A percentile compares a stretch with the other conserved stretches of the same genome.
Evolutionary conservation across 2,113 vertebrate genomes (phyloP).

Genomic region (Aptenodytes patagonicus): DNA sequence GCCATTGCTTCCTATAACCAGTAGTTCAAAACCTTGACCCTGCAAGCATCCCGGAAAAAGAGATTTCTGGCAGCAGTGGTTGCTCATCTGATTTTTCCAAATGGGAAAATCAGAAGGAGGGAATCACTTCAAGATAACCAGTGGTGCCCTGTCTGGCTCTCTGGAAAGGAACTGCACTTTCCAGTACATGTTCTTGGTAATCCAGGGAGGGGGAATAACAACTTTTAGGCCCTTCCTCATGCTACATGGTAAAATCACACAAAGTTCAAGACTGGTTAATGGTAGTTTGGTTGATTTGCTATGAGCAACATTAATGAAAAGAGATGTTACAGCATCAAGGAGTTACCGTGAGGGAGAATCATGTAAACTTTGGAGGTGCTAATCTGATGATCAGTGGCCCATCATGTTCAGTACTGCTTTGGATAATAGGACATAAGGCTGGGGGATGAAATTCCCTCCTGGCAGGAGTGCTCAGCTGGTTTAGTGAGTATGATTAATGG

Average conservation of each 20-base stretch:
- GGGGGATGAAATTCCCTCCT: neutral
- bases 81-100: neutral
- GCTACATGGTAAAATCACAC: neutral
- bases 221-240: neutral
- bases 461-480: neutral
- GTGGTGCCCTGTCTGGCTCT: neutral
- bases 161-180: neutral
- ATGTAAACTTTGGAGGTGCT: neutral
- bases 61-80: neutral
- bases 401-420: neutral
- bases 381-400: neutral
- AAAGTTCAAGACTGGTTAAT: neutral
- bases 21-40: neutral
- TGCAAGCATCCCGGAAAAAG: neutral
- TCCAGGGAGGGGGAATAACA: neutral
- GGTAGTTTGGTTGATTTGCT: neutral
- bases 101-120: neutral
- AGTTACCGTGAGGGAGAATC: neutral
- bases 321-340: neutral
- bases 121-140: neutral
- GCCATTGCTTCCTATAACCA: neutral
- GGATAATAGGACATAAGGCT: neutral
- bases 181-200: neutral
- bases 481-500: neutral
- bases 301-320: neutral